Base-by-base conservation (phyloP, 1,140 invertebrate species). In the Drosophila pectinifera region DNA sequence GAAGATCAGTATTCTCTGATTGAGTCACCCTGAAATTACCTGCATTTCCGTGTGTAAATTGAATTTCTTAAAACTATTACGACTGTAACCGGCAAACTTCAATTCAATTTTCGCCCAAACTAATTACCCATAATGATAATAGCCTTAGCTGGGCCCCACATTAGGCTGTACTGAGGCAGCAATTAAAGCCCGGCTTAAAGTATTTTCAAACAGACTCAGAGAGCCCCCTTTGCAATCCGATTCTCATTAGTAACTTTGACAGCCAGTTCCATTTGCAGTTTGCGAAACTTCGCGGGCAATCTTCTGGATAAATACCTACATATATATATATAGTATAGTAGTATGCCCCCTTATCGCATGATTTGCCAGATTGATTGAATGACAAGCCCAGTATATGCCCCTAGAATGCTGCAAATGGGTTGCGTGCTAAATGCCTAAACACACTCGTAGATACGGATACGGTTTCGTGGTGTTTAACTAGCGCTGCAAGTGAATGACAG, bases 291-390 rank as follows among this genome's bases (percentile, higher is more conserved):
- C 22, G 43, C 31, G 34, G 61, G 79, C 73, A 77, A 53, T 78
- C 74, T 79, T 48, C 43, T 74, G 38, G 43, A 53, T 49, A 58
- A 49, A 67, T 63, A 24, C 26, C 8, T 34, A 51, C 6, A 20
- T 5, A 28, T 3, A 6, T 13, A n/a, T n/a, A n/a, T n/a, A n/a
- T n/a, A n/a, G n/a, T n/a, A n/a, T n/a, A n/a, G n/a, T n/a, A 7
- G 31, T 20, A 5, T 13, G 48, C 41, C 36, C 38, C 62, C 45
- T 31, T 69, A 81, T 86, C 78, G 82, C 82, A 86, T 86, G 82
- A 86, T 86, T 70, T 72, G 54, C 70, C 64, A 58, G 55, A 78
- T 86, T 81, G 82, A 86, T 81, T 81, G 83, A 85, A 85, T 86
- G 82, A 86, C 82, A 86, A 48, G 53, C 34, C 3, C 20, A 48